Base-by-base conservation (phyloP, 2,888 invertebrate species). In the Lampropteryx suffumata region DNA sequence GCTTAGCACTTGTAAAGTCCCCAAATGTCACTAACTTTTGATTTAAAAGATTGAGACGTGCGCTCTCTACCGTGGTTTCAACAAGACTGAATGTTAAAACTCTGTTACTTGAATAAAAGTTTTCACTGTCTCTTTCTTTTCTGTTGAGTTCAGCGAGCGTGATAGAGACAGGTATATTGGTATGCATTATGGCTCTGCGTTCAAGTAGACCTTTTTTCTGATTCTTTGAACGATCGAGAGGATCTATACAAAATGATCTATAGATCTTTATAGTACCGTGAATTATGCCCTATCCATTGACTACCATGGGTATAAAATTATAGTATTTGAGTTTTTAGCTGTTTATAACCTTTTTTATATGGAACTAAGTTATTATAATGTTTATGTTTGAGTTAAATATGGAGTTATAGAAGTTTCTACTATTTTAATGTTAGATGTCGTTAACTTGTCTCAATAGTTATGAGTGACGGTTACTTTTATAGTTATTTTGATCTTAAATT, bases 151-250 rank as follows among this genome's bases (percentile, higher is more conserved):
- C 5, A 3, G 1, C 14, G 33, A 0, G 76, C 17, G 7, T 8
- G 69, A 84, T 43, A 1, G 73, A 58, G 81, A 82, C 40, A 50
- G 77, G 55, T 67, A 80, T 70, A 86, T 79, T 82, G 88, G 87
- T 80, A 87, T 87, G 88, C 89, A 82, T 85, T 83, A 82, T 82
- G 80, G 82, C 73, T 63, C 71, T 61, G 55, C 65, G 73, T 76
- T 71, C 69, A 71, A 67, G 68, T 78, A 65, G 71, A 72, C 70
- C 75, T 84, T 85, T 87, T 87, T 84, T 82, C 76, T 81, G 79
- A 86, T 83, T 83, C 86, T 84, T 82, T 85, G 86, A 87, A 84
- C 74, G 79, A 78, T 79, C 76, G 65, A 67, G 65, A 59, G 66
- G 79, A 80, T 83, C 79, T 82, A 79, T 82, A 61, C 48, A 42